These are phyloP conservation scores for Myzus persicae DNA, from an alignment of 1,140 invertebrate genomes.

Conservation along the genomic window DNA sequence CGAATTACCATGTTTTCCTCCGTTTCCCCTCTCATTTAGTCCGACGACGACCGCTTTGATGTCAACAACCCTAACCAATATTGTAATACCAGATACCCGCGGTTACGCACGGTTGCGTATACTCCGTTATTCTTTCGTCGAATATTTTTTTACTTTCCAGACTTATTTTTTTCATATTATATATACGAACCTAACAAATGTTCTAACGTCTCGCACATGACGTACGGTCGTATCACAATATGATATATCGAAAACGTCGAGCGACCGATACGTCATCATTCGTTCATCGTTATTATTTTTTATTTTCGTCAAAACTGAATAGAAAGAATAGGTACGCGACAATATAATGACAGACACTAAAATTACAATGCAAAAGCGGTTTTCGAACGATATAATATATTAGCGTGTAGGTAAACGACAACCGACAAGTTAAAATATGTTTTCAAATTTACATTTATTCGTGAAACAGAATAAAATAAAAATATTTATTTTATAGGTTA, in stretches of 20 bases:
- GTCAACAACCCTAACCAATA: not conserved
- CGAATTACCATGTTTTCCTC: not conserved
- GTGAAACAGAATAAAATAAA: not conserved
- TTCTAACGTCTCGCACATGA: not conserved
- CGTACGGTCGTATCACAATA: not conserved
- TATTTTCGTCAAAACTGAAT: not conserved
- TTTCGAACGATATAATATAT: not conserved
- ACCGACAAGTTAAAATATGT: not conserved
- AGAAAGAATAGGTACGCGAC: not conserved
- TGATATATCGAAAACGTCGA: not conserved
- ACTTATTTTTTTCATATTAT: not conserved
- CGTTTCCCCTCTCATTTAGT: not conserved
- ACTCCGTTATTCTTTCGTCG: not conserved
- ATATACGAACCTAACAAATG: not conserved
- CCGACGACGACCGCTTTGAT: not conserved
- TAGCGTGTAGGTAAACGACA: not conserved
- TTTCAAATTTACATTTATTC: constrained; percentile 25
- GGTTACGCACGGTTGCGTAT: not conserved
- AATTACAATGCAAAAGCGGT: constrained; percentile 1
- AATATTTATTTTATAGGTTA: not conserved
- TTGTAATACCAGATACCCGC: not conserved
- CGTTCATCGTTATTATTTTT: not conserved
- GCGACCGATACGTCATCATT: not conserved
- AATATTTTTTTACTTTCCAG: not conserved
- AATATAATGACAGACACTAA: not conserved